Evolutionary conservation across 1,140 invertebrate genomes (phyloP), one percentile per base, ranked within the genome.

Genomic region (Charaxes varanes): DNA sequence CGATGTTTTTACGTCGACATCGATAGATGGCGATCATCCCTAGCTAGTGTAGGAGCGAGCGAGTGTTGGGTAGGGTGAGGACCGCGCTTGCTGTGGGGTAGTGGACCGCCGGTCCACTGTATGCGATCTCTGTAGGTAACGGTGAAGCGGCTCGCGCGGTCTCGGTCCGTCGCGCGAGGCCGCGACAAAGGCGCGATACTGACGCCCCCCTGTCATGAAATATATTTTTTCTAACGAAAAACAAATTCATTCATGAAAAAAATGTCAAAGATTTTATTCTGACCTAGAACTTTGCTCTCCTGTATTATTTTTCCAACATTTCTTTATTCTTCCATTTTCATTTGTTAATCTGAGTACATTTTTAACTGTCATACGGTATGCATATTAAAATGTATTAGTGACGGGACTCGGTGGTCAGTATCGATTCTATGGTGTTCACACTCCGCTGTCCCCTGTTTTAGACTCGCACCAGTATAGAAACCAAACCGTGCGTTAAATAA

Each of bases 81-180:
- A 70, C 72, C 76, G 63, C 65, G 65, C 56, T 47, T 41, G 70
- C 65, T 60, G 71, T 55, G 67, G 66, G 69, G 68, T 60, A 47
- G 69, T 77, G 77, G 72, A 62, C 65, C 12, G 18, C n/a, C 31
- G 34, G 62, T 65, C 68, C 74, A 74, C 69, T 57, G 73, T 71
- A 62, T 68, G 74, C 74, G 78, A 82, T 79, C 78, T 82, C 77
- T 77, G 58, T 78, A 81, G 76, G 72, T 80, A 77, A 63, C 59
- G 56, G 63, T 62, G 54, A 53, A 37, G 49, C 41, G 43, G 44
- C 52, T 54, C 52, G 45, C 48, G 62, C 53, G 54, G 42, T 34
- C 46, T 54, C 54, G 59, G 46, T 57, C 59, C 55, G 41, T 28
- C 58, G 54, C 52, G 38, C 23, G 26, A n/a, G 44, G 33, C 26